Conservation (phyloP, 2,113 vertebrate genomes). For the Speoplatyrhinus poulsoni region DNA sequence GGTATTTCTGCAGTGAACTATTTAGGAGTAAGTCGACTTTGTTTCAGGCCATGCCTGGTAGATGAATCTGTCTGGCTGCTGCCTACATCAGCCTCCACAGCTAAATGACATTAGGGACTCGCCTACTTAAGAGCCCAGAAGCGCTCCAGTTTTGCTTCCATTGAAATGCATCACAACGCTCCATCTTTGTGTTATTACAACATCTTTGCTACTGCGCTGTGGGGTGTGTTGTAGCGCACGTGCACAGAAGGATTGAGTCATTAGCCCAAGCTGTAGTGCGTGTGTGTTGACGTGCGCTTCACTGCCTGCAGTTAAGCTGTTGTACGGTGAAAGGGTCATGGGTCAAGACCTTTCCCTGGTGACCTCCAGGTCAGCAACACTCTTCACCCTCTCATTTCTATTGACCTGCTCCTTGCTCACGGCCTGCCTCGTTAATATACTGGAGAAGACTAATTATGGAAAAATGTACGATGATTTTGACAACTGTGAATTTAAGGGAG, state of each 20-base stretch:
- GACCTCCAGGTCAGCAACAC: slow-evolving; percentile 65
- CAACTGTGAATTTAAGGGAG: too few species aligned
- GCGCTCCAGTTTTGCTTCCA: too few species aligned
- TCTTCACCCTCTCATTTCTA: slow-evolving; percentile 74
- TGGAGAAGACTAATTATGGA: slow-evolving; percentile 21
- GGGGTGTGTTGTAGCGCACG: slow-evolving; percentile 6
- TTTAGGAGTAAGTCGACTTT: too few species aligned
- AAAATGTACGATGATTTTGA: slow-evolving; percentile 28
- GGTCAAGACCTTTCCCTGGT: slow-evolving; percentile 54
- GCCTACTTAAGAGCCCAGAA: too few species aligned
- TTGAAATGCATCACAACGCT: too few species aligned
- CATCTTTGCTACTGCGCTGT: not conserved
- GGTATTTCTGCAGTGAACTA: too few species aligned
- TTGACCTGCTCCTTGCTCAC: slow-evolving; percentile 59
- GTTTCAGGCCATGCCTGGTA: too few species aligned
- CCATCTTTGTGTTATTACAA: too few species aligned
- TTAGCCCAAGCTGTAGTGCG: not conserved
- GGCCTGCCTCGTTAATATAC: slow-evolving; percentile 31
- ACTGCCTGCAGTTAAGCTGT: not conserved
- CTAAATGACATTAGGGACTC: too few species aligned
- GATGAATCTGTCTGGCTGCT: too few species aligned
- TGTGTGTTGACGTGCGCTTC: not conserved
- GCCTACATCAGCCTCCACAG: too few species aligned
- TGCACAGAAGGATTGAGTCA: slow-evolving; percentile 52
- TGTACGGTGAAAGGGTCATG: slow-evolving; percentile 47